phyloP scores from a whole-genome alignment of 2,888 invertebrate genomes.

The Timema podura region DNA sequence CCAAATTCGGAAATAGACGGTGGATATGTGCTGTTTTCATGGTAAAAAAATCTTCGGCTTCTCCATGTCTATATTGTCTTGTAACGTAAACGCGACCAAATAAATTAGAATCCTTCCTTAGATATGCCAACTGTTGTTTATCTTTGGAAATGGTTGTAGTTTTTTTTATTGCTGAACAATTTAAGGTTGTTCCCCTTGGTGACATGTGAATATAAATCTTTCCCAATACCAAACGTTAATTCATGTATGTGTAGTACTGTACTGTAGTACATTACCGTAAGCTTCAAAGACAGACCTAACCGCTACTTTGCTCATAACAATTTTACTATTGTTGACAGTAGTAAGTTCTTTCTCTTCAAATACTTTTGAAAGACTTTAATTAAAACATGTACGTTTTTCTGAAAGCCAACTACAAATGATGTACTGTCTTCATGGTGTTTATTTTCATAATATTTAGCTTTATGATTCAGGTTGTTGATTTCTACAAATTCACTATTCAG shows the following conservation, averaged over 20 bases:
- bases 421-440: constrained; percentile 4
- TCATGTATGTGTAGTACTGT: background rate
- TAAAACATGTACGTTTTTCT: background rate
- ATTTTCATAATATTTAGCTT: background rate
- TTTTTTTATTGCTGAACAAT: background rate
- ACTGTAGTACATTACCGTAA: background rate
- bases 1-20: constrained; percentile 3
- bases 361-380: background rate
- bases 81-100: constrained; percentile 10
- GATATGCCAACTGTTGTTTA: background rate
- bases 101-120: background rate
- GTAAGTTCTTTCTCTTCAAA: constrained; percentile 11
- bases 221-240: background rate
- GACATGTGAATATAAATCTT: constrained; percentile 7
- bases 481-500: too few species aligned
- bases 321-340: background rate
- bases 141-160: background rate
- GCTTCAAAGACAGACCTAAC: constrained; percentile 8
- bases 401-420: background rate
- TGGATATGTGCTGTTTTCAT: constrained; percentile 7
- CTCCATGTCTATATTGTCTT: background rate
- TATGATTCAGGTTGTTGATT: too few species aligned
- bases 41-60: background rate
- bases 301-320: background rate
- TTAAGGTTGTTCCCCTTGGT: background rate